A percentile compares a stretch with the other conserved stretches of the same genome.
Evolutionary conservation across 1,140 invertebrate species (phyloP).

Genomic region (Polypedilum pembai): DNA sequence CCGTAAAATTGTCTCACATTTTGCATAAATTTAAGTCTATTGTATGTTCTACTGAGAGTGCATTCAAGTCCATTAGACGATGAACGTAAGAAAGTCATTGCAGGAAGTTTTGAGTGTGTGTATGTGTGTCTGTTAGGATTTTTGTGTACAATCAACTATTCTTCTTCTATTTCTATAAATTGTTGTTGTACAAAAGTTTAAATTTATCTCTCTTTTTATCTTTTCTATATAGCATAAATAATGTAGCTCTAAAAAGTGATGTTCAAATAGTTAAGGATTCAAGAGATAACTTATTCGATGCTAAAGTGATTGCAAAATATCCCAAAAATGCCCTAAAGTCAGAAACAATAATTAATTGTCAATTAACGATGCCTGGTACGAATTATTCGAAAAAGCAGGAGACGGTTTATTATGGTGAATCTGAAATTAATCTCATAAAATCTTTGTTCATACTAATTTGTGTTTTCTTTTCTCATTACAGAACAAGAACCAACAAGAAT

Average conservation of each 20-base stretch:
- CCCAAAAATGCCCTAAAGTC: constrained; percentile 42
- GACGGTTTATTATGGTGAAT: constrained; percentile 42
- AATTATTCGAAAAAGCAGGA: constrained; percentile 43
- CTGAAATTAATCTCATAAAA: background rate
- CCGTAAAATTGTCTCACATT: too few relatives aligned
- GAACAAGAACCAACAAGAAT: constrained; percentile 22
- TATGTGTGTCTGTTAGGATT: background rate
- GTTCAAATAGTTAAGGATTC: constrained; percentile 1
- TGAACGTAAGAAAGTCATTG: too few relatives aligned
- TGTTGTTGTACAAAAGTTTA: background rate
- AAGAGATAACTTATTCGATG: constrained; percentile 39
- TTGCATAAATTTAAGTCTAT: too few relatives aligned
- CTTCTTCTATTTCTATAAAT: background rate
- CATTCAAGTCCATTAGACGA: too few relatives aligned
- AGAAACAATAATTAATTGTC: constrained; percentile 43
- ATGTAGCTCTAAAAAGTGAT: constrained; percentile 26
- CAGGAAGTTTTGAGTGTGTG: too few relatives aligned
- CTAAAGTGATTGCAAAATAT: constrained; percentile 41
- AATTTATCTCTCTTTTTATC: background rate
- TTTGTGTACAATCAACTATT: background rate
- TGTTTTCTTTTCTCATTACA: background rate
- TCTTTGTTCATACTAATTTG: background rate
- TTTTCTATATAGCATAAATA: background rate
- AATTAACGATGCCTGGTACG: constrained; percentile 41
- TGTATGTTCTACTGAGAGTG: too few relatives aligned